A percentile compares a stretch with the other conserved stretches of the same genome.
These are phyloP conservation scores for Arctopsyche grandis DNA, from an alignment of 1,140 invertebrate genomes.

Conservation along the genomic window DNA sequence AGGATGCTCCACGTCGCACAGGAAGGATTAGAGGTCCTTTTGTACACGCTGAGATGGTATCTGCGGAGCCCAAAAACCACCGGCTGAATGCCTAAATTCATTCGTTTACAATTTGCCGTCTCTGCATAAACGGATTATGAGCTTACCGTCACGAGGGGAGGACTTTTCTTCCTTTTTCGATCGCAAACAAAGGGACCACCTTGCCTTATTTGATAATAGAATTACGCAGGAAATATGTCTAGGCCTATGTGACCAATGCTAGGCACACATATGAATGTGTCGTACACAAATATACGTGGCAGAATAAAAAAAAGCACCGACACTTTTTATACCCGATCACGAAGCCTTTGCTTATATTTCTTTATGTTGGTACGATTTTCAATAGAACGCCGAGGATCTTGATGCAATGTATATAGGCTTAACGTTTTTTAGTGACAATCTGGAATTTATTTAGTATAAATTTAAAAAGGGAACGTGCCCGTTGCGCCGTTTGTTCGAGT, in stretches of 20 bases:
- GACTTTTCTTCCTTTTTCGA: constrained; percentile 19
- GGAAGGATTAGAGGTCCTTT: constrained; percentile 16
- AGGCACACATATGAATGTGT: too few relatives aligned
- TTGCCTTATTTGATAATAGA: constrained; percentile 20
- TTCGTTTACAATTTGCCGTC: constrained; percentile 23
- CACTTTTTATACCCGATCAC: too few relatives aligned
- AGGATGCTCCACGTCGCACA: constrained; percentile 6
- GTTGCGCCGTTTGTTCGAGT: too few relatives aligned
- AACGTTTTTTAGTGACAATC: too few relatives aligned
- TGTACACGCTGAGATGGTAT: neutral
- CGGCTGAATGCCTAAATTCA: constrained; percentile 12
- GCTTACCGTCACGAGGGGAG: constrained; percentile 16
- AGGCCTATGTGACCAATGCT: neutral
- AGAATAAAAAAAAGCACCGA: too few relatives aligned
- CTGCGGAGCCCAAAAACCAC: neutral
- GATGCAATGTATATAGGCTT: too few relatives aligned
- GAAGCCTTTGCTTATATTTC: too few relatives aligned
- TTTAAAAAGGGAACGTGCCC: too few relatives aligned
- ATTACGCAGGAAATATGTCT: constrained; percentile 18
- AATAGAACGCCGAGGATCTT: too few relatives aligned
- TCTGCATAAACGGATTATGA: constrained; percentile 19
- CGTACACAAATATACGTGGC: too few relatives aligned
- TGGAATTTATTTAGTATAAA: too few relatives aligned
- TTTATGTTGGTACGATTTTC: too few relatives aligned
- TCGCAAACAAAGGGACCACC: constrained; percentile 16